Evolutionary conservation across 2,113 vertebrate species (phyloP).

Genomic region (Phrynocephalus versicolor): DNA sequence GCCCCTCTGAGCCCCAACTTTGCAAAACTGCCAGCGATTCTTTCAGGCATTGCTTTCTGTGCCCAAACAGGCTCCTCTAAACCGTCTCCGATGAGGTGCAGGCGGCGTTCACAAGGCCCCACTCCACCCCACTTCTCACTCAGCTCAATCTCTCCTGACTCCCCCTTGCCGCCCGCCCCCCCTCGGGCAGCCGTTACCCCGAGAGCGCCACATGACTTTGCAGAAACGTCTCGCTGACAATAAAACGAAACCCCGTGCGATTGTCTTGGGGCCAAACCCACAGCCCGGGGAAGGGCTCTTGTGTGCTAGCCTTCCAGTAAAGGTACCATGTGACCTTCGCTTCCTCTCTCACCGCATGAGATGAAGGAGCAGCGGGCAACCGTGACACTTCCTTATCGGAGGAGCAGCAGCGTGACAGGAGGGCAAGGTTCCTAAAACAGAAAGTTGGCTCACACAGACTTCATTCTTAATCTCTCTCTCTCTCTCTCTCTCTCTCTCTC

Average conservation of each 20-base stretch:
- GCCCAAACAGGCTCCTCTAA: too few relatives aligned
- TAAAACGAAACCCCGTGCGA: constrained; percentile 13
- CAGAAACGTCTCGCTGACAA: background rate
- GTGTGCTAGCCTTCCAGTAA: constrained; percentile 7
- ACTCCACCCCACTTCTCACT: background rate
- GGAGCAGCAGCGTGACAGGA: too few relatives aligned
- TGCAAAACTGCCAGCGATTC: too few relatives aligned
- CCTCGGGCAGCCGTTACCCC: background rate
- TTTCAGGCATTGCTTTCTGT: too few relatives aligned
- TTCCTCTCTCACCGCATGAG: background rate
- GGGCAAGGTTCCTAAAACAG: too few relatives aligned
- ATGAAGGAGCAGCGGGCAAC: too few relatives aligned
- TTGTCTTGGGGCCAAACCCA: background rate
- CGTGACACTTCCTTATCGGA: too few relatives aligned
- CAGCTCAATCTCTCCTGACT: too few relatives aligned
- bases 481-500: background rate
- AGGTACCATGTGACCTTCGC: background rate
- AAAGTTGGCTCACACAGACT: background rate
- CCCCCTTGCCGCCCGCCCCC: too few relatives aligned
- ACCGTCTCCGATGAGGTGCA: too few relatives aligned
- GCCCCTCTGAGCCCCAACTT: too few relatives aligned
- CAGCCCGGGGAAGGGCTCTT: background rate
- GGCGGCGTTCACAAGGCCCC: background rate
- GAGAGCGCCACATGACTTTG: background rate
- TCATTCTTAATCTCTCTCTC: background rate